These are phyloP conservation scores for Bettongia penicillata DNA, from an alignment of 2,113 vertebrate species.

Conservation along the genomic window DNA sequence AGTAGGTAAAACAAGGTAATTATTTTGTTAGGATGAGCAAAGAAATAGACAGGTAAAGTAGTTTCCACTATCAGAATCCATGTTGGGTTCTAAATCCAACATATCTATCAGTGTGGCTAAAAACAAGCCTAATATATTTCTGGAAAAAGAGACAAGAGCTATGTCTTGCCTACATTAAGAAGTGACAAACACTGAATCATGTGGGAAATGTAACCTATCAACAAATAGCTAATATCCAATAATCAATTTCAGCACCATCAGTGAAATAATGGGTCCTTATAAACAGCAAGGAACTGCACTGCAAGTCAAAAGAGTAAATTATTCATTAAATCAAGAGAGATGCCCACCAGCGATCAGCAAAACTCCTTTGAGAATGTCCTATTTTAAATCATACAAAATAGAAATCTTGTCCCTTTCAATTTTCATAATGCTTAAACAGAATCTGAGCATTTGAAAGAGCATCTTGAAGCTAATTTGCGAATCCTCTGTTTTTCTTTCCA, in stretches of 20 bases:
- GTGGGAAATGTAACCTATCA: neutral
- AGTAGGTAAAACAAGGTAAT: neutral
- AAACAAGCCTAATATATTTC: neutral
- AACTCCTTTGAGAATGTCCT: too few relatives aligned
- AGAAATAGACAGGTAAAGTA: neutral
- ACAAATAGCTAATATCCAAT: neutral
- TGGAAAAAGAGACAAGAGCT: neutral
- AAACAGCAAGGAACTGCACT: neutral
- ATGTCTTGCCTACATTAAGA: neutral
- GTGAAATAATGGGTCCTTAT: neutral
- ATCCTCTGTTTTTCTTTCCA: neutral
- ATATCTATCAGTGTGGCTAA: neutral
- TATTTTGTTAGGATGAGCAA: neutral
- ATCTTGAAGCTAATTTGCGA: neutral
- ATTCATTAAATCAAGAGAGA: fast-evolving
- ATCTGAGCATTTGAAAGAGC: fast-evolving
- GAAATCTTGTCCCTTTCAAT: fast-evolving
- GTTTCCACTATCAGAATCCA: neutral
- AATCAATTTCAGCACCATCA: neutral
- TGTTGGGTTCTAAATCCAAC: neutral
- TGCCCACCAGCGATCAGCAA: fast-evolving
- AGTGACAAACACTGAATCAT: neutral
- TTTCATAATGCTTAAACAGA: too few relatives aligned
- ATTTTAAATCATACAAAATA: neutral
- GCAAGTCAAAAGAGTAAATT: neutral